These are phyloP conservation scores for Ictidomys tridecemlineatus DNA, from an alignment of 2,113 vertebrate genomes.

Conservation along the genomic window DNA sequence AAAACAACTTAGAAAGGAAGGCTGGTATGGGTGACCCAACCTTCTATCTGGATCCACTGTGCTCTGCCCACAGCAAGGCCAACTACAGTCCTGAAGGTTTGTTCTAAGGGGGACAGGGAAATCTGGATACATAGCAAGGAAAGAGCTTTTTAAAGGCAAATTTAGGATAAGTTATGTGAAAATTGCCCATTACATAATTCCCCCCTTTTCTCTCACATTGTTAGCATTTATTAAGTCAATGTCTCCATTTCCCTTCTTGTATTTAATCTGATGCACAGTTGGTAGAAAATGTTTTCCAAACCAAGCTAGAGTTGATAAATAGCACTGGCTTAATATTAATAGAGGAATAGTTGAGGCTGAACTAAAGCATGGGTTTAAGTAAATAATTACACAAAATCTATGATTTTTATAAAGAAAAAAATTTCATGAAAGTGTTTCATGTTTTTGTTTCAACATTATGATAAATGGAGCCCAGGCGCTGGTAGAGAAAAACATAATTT, in stretches of 20 bases:
- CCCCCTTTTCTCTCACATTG: conserved; percentile 71
- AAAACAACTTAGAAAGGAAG: not conserved
- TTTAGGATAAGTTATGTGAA: conserved; percentile 76
- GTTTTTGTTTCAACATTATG: conserved; percentile 58
- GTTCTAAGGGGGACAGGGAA: not conserved
- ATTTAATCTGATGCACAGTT: conserved; percentile 75
- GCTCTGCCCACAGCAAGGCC: not conserved
- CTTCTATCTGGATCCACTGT: not conserved
- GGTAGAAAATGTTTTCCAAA: conserved; percentile 66
- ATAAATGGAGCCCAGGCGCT: conserved; percentile 26
- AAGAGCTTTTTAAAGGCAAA: conserved; percentile 73
- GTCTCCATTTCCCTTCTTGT: conserved; percentile 74
- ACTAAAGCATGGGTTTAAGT: conserved; percentile 60
- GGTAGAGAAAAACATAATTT: not conserved
- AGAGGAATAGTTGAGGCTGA: not conserved
- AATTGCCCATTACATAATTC: conserved; percentile 73
- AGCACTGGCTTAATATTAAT: not conserved
- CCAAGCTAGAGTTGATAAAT: conserved; percentile 71
- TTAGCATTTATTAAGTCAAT: conserved; percentile 70
- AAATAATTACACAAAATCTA: conserved; percentile 65
- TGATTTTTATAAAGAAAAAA: conserved; percentile 63
- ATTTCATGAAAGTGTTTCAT: conserved; percentile 17
- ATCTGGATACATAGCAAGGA: conserved; percentile 27
- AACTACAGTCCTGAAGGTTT: not conserved
- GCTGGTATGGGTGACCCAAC: not conserved